Evolutionary conservation across 2,888 invertebrate genomes (phyloP), one percentile per base, ranked within the genome.

Genomic region (Xiphydria camelus): DNA sequence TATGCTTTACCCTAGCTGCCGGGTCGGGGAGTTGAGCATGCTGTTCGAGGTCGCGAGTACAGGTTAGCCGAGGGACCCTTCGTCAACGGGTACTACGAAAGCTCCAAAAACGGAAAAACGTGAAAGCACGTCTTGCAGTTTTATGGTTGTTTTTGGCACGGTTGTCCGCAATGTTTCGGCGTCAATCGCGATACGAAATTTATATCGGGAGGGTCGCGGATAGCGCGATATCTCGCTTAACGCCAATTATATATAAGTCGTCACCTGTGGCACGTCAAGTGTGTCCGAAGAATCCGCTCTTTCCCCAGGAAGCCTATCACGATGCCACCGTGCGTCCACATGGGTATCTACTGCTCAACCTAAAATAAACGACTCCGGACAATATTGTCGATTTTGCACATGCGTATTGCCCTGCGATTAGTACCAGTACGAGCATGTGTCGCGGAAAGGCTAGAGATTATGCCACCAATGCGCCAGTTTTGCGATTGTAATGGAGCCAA

Each of bases 331-430:
- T 18, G 0, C 14, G 18, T 2, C 53, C 52, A 3, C 51, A 54
- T 37, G 48, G 46, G 4, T 58, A 58, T 48, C 35, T 58, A 32
- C 35, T 56, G 1, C 25, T 54, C 3, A 50, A 58, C 36, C 34
- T 56, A 14, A 52, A 51, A 15, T 51, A 51, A 12, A 25, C 39
- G 3, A 56, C 53, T 1, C 14, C 38, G 1, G 50, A 52, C 15
- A 23, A 43, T n/a, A n/a, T 7, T 41, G 41, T 14, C 17, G 54
- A 1, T 38, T 51, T 10, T 33, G 51, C 7, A 42, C 42, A 1
- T 10, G 36, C 12, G 41, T 49, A 18, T 42, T 49, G 21, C 49
- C 39, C 19, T n/a, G 10, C 19, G 42, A 35, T 6, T 7, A 7
- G 23, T 18, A 35, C 10, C 26, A 42, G 4, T 17, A 25, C 19